Base-by-base conservation (phyloP, 1,140 invertebrate genomes). In the Thaumetopoea pityocampa region DNA sequence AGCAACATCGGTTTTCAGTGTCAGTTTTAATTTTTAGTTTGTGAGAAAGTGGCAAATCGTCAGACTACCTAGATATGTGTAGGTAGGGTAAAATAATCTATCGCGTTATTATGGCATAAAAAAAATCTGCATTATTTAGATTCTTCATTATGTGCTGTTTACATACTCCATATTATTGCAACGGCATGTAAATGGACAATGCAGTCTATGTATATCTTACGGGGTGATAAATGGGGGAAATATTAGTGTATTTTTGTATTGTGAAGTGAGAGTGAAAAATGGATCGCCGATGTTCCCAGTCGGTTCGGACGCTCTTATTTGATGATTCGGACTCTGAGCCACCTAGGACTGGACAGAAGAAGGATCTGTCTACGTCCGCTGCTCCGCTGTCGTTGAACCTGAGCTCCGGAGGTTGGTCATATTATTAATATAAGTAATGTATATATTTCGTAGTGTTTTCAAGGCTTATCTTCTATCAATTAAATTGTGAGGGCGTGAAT, bases 271-370 rank as follows among this genome's bases (percentile, higher is more conserved):
- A 66, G 54, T 54, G n/a, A 58, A 67, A 54, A 57, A 84, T 84
- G 77, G 79, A 81, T 76, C 81, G 83, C 57, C 70, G 79, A 55
- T 82, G 80, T 71, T 83, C 83, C 20, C 81, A 85, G 54, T 85
- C 79, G 29, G 83, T 84, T 20, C 63, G 83, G 70, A 85, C 81
- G 58, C 79, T 85, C 42, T 66, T 79, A 66, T 85, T 85, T 61
- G 82, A 85, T 33, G 80, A 81, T 71, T 80, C 80, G 28, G 79
- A 83, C 46, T 70, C 68, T 23, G 80, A 84, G 57, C 63, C 53
- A 38, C 68, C 73, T 32, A 84, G 81, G 55, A 42, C 53, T 42
- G 73, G 58, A 17, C 74, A 65, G 76, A 84, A 73, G 37, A 83
- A 78, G 54, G 73, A 83, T 33, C 45, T 78, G 45, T 52, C 63